Conservation (phyloP, 2,888 invertebrate species). For the Fragum fragum region DNA sequence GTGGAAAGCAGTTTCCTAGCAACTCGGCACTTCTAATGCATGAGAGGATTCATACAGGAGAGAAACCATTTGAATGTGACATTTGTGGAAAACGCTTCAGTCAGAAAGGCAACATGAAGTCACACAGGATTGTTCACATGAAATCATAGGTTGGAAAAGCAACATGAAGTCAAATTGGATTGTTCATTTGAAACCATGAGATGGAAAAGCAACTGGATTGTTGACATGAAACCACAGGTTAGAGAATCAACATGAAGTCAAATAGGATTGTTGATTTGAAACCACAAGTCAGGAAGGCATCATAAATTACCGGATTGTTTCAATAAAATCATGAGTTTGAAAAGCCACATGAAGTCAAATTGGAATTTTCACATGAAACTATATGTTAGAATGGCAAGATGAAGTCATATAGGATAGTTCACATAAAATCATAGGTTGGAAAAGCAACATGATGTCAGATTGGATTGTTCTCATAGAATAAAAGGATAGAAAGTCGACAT, state of each 20-base stretch:
- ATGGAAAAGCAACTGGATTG: too few species aligned
- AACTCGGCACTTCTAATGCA: neutral
- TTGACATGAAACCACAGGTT: too few species aligned
- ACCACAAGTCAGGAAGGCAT: too few species aligned
- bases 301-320: too few species aligned
- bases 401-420: neutral
- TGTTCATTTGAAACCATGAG: neutral
- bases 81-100: neutral
- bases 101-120: neutral
- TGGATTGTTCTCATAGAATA: neutral
- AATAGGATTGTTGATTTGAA: too few species aligned
- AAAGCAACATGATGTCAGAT: neutral
- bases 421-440: neutral
- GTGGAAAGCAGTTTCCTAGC: neutral
- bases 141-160: neutral
- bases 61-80: neutral
- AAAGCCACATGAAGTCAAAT: too few species aligned
- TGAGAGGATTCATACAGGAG: neutral
- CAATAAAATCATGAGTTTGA: too few species aligned
- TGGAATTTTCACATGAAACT: too few species aligned
- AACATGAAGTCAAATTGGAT: neutral
- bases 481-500: too few species aligned
- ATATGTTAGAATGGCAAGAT: neutral
- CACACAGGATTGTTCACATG: constrained; percentile 1
- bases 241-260: too few species aligned